Evolutionary conservation across 2,888 invertebrate genomes (phyloP), one percentile per base, ranked within the genome.

Genomic region (Steromphala cineraria): DNA sequence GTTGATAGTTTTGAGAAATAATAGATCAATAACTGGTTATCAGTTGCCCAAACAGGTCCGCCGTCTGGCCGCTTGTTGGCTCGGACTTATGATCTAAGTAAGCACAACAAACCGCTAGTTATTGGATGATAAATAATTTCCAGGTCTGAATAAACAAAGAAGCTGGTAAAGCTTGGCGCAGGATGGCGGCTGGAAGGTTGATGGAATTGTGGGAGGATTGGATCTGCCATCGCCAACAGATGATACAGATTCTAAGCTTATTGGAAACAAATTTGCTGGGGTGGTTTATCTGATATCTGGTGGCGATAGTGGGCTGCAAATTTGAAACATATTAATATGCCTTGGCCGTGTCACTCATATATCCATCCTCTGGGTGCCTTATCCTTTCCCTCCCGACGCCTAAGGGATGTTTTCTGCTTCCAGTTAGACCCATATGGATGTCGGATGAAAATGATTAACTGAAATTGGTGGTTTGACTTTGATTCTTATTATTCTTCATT

Each of bases 21-120:
- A 79, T 55, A 79, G 71, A 79, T 79, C 79, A 79, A 75, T 75
- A 79, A 19, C 21, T 74, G 79, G 19, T 79, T 79, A 79, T 74
- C 74, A 74, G 62, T 24, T 21, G 55, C 17, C 75, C 52, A 79
- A 79, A 79, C 75, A 79, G 75, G 75, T 79, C 55, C 24, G 19
- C 17, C 74, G 10, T 21, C 28, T 5, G 36, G 36, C 36, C 55
- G 40, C 24, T 55, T 75, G 75, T 74, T 36, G 75, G 19, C 28
- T 17, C 55, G 53, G 53, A n/a, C 62, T 36, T 75, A 31, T 17
- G 21, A 55, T 56, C 79, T 53, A 19, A 53, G 76, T 55, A 76
- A 76, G 76, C 55, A 76, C 53, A 53, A 53, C 55, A 79, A 79
- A 79, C 53, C 53, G 46, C 53, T 71, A 36, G 56, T 79, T 79